phyloP scores from a whole-genome alignment of 2,113 vertebrate genomes.

The Mixornis gularis region DNA sequence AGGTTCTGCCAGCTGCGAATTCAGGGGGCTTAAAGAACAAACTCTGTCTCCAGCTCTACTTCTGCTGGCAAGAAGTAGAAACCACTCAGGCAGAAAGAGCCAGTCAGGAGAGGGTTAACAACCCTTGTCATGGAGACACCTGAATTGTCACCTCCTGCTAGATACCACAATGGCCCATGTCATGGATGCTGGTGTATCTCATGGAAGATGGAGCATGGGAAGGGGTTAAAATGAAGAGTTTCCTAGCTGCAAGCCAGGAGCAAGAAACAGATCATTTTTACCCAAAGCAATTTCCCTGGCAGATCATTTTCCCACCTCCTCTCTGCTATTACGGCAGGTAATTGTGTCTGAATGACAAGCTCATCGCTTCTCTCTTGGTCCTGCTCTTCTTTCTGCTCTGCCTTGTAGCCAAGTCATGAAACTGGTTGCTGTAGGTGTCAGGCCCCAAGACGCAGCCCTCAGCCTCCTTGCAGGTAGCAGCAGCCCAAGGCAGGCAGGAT shows the following conservation, averaged over 20 bases:
- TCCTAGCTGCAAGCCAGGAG: background rate
- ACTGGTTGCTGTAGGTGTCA: background rate
- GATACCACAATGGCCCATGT: background rate
- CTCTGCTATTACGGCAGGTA: background rate
- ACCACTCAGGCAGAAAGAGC: background rate
- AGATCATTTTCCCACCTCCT: constrained; percentile 35
- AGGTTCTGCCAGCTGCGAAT: background rate
- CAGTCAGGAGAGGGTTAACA: background rate
- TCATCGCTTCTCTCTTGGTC: background rate
- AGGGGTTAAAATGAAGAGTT: constrained; percentile 8
- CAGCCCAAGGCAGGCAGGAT: background rate
- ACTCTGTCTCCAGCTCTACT: background rate
- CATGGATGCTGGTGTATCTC: background rate
- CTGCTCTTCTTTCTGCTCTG: background rate
- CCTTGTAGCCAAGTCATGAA: background rate
- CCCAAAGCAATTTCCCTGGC: constrained; percentile 41
- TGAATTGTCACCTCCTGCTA: background rate
- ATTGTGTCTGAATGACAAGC: constrained; percentile 13
- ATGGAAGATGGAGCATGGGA: background rate
- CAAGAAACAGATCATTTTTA: constrained; percentile 30
- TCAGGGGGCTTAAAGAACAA: background rate
- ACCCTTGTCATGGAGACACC: background rate
- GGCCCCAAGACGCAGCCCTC: background rate
- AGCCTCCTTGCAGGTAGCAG: background rate
- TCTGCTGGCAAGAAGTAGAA: background rate